Evolutionary conservation across 2,113 vertebrate genomes (phyloP), one percentile per base, ranked within the genome.

Genomic region (Pseudopodoces humilis): DNA sequence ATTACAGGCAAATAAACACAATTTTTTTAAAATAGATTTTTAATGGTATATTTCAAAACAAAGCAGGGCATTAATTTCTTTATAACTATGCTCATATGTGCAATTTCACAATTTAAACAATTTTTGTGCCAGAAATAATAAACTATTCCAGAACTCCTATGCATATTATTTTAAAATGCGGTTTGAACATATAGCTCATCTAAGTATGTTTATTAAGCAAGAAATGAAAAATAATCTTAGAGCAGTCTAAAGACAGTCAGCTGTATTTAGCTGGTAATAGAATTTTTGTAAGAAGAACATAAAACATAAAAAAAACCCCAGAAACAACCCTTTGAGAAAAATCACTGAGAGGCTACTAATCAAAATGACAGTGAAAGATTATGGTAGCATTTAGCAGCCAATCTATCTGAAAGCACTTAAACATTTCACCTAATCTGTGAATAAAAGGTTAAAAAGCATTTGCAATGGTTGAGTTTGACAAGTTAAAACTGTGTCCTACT

Each of bases 1-100:
- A 4, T 31, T 64, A 4, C 17, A 41, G 3, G 23, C 15, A 60
- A 80, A 72, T 11, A 53, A 79, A n/a, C 6, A 4, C 0, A 0
- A 19, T 74, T 74, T 47, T 7, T 83, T 95, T 56, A 21, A 41
- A 78, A 50, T 0, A 58, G 2, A 64, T 18, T 33, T 58, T 28
- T 6, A 17, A 41, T 5, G 0, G 8, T 2, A 13, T 10, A 7
- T 55, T 90, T 83, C 6, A 47, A 55, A 84, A 53, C 15, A 49
- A 67, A 76, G 3, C 2, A 30, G 6, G 8, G 5, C 14, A 49
- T 4, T 11, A 41, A 37, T 77, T 67, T 67, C 10, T 20, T 79
- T 76, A 24, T 23, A 67, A 21, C 10, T 76, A 77, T 58, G 2
- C 2, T 41, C 5, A 23, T 14, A 58, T 17, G 7, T 49, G 46